These are phyloP conservation scores for Elaphurus davidianus DNA, from an alignment of 2,113 vertebrate genomes.

Conservation along the genomic window DNA sequence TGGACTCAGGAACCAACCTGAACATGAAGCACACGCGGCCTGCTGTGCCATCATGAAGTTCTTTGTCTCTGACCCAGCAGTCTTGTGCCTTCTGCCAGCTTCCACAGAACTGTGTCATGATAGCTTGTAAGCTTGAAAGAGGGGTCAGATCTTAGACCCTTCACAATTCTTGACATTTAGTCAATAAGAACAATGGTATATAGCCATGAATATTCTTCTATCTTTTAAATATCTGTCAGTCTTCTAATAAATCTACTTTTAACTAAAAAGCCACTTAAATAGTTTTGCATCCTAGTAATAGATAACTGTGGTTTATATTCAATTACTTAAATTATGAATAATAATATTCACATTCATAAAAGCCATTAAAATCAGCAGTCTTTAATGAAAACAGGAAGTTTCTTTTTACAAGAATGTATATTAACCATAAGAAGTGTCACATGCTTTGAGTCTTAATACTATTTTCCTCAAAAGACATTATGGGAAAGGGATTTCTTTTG, in stretches of 20 bases:
- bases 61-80: background rate
- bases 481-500: background rate
- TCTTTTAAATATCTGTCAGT: background rate
- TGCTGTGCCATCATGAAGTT: background rate
- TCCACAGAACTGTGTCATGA: background rate
- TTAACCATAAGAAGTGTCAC: background rate
- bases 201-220: background rate
- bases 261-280: background rate
- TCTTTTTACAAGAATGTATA: background rate
- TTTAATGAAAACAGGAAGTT: background rate
- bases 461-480: slow-evolving; percentile 16
- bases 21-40: background rate
- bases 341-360: background rate
- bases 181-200: background rate
- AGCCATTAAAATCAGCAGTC: background rate
- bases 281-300: background rate
- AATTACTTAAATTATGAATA: background rate
- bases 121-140: background rate
- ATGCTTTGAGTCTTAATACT: background rate
- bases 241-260: background rate
- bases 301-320: background rate
- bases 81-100: background rate
- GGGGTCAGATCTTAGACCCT: background rate
- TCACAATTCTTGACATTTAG: background rate
- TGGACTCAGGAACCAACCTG: background rate